Base-by-base conservation (phyloP, 2,888 invertebrate species). In the Nemapogon koenigi region DNA sequence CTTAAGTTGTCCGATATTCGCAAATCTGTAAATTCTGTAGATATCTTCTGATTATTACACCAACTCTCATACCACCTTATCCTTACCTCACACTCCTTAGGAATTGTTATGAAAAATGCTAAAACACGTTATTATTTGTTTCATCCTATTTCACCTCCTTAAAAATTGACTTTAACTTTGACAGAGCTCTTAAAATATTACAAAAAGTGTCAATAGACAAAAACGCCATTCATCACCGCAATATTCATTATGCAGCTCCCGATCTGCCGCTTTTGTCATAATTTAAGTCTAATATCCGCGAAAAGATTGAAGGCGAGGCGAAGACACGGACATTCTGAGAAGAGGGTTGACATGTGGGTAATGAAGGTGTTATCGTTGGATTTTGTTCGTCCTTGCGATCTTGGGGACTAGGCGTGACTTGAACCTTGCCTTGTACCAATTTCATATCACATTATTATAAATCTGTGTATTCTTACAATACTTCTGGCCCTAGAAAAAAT, bases 281-380 rank as follows among this genome's bases (percentile, higher is more conserved):
- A 72, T 68, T 72, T 67, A 59, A 62, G 63, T 53, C 65, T 72
- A 73, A 76, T 73, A 72, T 76, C 72, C 72, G 71, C 60, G 59
- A 64, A 70, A 67, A 73, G 71, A 73, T 73, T 70, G 70, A 64
- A 63, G 64, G 49, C 53, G 56, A 62, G 66, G 65, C 65, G 63
- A 59, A 64, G 65, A 69, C 61, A 59, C 47, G 65, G 65, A 67
- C 60, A 59, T 46, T 49, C 40, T 51, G 49, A 60, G 73, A 76
- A 59, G 71, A 72, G 75, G 75, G 75, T 73, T 67, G 75, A 75
- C 73, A 58, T 66, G 62, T 58, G 58, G 58, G 68, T 70, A 72
- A 75, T 75, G 70, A 71, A 70, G 67, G 62, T 57, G 57, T 65
- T 70, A 67, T 62, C 63, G 58, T 54, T 50, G 59, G 61, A 68